Conservation (phyloP, 2,113 vertebrate genomes). For the Morone saxatilis region DNA sequence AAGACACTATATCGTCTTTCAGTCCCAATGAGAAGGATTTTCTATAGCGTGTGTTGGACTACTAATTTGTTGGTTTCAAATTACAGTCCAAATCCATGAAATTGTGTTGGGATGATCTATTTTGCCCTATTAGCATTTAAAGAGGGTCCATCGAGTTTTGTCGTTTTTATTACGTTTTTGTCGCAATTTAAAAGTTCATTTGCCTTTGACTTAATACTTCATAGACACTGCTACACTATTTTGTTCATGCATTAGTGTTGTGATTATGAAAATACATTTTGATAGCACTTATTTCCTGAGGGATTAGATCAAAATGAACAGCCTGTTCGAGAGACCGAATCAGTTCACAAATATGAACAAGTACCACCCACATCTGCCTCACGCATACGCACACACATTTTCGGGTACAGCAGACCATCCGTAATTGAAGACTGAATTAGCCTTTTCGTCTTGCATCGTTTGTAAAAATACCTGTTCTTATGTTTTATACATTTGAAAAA, state of each 20-base stretch:
- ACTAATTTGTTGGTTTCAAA: slow-evolving; percentile 31
- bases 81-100: slow-evolving; percentile 18
- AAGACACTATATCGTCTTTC: slow-evolving; percentile 35
- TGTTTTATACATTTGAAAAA: not conserved
- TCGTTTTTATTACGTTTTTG: not conserved
- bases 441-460: slow-evolving; percentile 7
- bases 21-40: not conserved
- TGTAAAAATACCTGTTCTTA: slow-evolving; percentile 2
- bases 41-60: slow-evolving; percentile 29
- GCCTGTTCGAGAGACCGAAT: not conserved
- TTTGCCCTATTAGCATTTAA: slow-evolving; percentile 10
- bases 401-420: not conserved
- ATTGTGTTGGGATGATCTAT: slow-evolving; percentile 7
- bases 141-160: not conserved
- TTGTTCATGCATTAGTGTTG: not conserved
- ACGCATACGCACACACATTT: not conserved
- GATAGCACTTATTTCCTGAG: slow-evolving; percentile 3
- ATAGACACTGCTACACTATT: not conserved
- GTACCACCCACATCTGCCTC: not conserved
- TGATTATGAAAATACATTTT: slow-evolving; percentile 9
- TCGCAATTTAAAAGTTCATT: not conserved
- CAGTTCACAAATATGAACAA: not conserved
- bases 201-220: not conserved
- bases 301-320: slow-evolving; percentile 14
- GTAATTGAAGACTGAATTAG: not conserved